These are phyloP conservation scores for Vanacampus margaritifer DNA, from an alignment of 2,113 vertebrate genomes.

Conservation along the genomic window DNA sequence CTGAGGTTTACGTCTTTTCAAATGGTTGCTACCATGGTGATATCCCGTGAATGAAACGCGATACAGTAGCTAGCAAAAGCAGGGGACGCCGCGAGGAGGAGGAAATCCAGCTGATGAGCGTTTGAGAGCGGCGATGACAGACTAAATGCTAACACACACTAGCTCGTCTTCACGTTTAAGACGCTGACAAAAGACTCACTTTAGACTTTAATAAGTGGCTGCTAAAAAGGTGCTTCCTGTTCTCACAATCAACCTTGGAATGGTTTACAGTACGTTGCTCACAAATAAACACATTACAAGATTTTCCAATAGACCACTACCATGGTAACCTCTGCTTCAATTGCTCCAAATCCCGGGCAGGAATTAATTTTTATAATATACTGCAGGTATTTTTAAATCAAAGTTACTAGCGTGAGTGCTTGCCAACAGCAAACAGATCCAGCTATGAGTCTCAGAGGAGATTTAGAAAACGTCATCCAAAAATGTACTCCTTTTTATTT, in stretches of 20 bases:
- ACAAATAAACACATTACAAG: conserved; percentile 28
- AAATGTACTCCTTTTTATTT: conserved; percentile 42
- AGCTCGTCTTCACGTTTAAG: conserved; percentile 23
- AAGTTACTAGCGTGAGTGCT: not conserved
- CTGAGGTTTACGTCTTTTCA: conserved; percentile 33
- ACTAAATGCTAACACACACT: conserved; percentile 18
- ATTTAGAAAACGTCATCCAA: conserved; percentile 3
- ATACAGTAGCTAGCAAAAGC: conserved; percentile 39
- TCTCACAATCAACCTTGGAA: conserved; percentile 39
- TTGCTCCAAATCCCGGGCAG: not conserved
- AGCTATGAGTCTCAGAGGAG: conserved; percentile 11
- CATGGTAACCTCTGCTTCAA: conserved; percentile 25
- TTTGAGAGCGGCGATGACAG: conserved; percentile 62
- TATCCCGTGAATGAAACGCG: conserved; percentile 44
- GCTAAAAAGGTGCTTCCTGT: conserved; percentile 30
- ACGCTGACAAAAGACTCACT: conserved; percentile 40
- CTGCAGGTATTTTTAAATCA: conserved; percentile 5
- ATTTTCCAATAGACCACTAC: conserved; percentile 6
- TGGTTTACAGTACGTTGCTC: conserved; percentile 12
- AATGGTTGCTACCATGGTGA: conserved; percentile 34
- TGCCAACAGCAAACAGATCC: conserved; percentile 5
- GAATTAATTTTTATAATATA: not conserved
- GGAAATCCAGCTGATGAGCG: conserved; percentile 59
- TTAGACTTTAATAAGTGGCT: conserved; percentile 12
- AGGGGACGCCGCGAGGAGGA: conserved; percentile 18